Evolutionary conservation across 2,888 invertebrate species (phyloP), one percentile per base, ranked within the genome.

Genomic region (Plagiodera versicolora): DNA sequence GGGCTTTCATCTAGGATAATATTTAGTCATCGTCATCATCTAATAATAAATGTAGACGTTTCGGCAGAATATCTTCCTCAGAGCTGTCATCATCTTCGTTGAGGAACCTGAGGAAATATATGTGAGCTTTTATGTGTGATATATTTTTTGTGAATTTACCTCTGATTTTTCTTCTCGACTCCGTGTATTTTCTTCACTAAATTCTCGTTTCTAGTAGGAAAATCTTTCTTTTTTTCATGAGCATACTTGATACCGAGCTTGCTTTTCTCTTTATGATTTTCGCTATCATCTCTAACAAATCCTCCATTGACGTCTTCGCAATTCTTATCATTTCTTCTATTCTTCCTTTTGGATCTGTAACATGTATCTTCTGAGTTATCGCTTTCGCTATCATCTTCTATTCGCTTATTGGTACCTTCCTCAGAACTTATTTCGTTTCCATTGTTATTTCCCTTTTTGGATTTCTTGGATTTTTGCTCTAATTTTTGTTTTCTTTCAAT

Each of bases 231-330:
- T 48, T 76, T 76, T 60, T 76, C 76, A 47, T 76, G 76, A 11
- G 72, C 70, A 60, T 75, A 76, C 54, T 76, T 76, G 56, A 71
- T 74, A 55, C 73, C 71, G 61, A 48, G 58, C 51, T 67, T 63
- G 24, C 61, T 61, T 19, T 68, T 68, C 11, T 58, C 65, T 59
- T 68, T 61, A 60, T 65, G 49, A 50, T 58, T 47, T 52, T 61
- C 59, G 51, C 63, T 60, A 60, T 68, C 56, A 32, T 59, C 52
- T 18, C 44, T n/a, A 19, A 35, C 47, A 16, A 32, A 17, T 11
- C 30, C 56, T 48, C 20, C 56, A 2, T 35, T 48, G 18, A 51
- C 47, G 3, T n/a, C 16, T 6, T 58, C 24, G 8, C 48, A 48
- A 48, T 48, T 14, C 14, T 56, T 52, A 30, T 62, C 55, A 30